Evolutionary conservation across 2,888 invertebrate genomes (phyloP), one percentile per base, ranked within the genome.

Genomic region (Xylota sylvarum): DNA sequence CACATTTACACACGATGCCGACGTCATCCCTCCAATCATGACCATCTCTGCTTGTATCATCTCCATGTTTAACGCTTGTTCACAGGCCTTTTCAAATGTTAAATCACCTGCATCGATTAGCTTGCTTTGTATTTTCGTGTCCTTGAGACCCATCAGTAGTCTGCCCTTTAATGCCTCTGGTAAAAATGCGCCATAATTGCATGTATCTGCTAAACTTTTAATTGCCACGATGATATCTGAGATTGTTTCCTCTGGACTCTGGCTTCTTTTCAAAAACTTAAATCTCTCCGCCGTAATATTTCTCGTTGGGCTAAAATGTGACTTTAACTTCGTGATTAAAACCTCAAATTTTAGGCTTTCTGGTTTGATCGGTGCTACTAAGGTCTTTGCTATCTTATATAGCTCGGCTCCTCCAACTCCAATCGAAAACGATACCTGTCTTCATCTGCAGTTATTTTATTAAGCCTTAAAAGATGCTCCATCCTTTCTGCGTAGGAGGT

Each of bases 41-140:
- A 9, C 35, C 35, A 35, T 35, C 9, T 35, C 35, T 3, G 35
- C 35, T 35, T 35, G 7, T 35, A 35, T 35, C 43, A 79, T 58
- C 43, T 70, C 62, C 70, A 62, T 60, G 58, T 62, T 78, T 50
- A 79, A 37, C 4, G 70, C 56, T 9, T 23, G 14, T n/a, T 70
- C 62, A 27, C 70, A 79, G 9, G 62, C 46, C 27, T 60, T 19
- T 2, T 79, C 70, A 46, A 79, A 79, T 12, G 62, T 62, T 19
- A 55, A 27, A 17, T 60, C 32, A 6, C 62, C 62, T 55, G n/a
- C n/a, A 40, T 62, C 60, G 12, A 69, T 67, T 50, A 77, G 12
- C 23, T 77, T 77, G 14, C 23, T 35, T 50, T 67, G 56, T 37
- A 60, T 35, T 35, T 35, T 35, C 9, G 35, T 35, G 5, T 30